Evolutionary conservation across 2,888 invertebrate species (phyloP), one percentile per base, ranked within the genome.

Genomic region (Harpalus rufipes): DNA sequence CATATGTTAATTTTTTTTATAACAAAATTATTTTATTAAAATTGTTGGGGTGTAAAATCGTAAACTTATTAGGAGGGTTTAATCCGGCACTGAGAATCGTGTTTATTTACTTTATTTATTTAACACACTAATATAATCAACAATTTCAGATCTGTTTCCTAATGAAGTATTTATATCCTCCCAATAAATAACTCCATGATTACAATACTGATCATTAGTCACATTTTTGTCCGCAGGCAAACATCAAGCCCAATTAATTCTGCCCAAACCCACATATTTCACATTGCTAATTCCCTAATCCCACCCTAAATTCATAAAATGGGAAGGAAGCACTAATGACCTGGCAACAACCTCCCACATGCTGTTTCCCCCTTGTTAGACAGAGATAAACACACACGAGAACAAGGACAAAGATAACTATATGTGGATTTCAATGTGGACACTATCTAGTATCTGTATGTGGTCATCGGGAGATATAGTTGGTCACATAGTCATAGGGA

Each of bases 381-480:
- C 63, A 63, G 12, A 25, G 63, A 25, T 12, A 63, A 12, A 18
- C 12, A 21, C 25, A 21, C 63, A 25, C 12, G 25, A 10, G 25
- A 59, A 63, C 63, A 63, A 12, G 21, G 63, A 63, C 21, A 21
- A 12, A 63, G 12, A 8, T 1, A 51, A 51, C 32, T 32, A 32
- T 51, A 12, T 51, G 44, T 61, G 82, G 59, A 72, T 82, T 58
- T 82, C 82, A 59, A 39, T 72, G 72, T 16, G 68, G 82, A 82
- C 82, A 82, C 58, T 72, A 82, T 82, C 82, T 82, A 72, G 39
- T 72, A 82, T 82, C 82, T 82, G 58, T 72, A 58, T 82, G 72
- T 58, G 74, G 58, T 72, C 82, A 82, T 82, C 74, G 81, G 4
- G 44, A 51, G 44, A 51, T 51, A 51, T 51, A 51, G 44, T 51